Conservation (phyloP, 2,113 vertebrate genomes). For the Orycteropus afer region DNA sequence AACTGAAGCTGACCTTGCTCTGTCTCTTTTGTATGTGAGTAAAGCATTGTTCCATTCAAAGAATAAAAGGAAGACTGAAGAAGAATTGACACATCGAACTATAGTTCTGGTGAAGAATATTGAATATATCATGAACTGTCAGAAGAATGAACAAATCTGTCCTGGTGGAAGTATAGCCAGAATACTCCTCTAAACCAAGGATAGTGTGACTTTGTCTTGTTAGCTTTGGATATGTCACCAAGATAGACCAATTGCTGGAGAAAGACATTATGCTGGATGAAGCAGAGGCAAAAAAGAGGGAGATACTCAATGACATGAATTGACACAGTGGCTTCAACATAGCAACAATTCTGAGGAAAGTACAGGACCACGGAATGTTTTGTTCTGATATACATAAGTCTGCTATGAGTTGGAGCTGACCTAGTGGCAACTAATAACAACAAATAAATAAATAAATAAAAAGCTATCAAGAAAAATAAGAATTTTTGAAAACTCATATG, state of each 20-base stretch:
- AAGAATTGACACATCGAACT: background rate
- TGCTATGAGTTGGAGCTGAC: background rate
- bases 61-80: background rate
- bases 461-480: conserved; percentile 51
- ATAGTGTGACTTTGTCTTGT: background rate
- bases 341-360: background rate
- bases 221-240: background rate
- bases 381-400: background rate
- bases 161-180: background rate
- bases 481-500: conserved; percentile 38
- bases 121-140: background rate
- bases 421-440: background rate
- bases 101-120: background rate
- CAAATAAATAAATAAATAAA: conserved; percentile 28
- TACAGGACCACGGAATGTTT: background rate
- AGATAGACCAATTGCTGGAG: background rate
- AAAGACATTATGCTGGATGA: background rate
- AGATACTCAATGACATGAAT: background rate
- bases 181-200: background rate
- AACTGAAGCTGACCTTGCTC: background rate
- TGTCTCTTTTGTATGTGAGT: background rate
- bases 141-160: background rate
- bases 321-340: background rate
- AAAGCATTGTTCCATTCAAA: background rate
- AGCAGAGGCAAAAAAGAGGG: background rate